Percentiles rank a stretch among this genome's conserved stretches.
Conservation (phyloP, 2,113 vertebrate species). For the Anoura caudifer region DNA sequence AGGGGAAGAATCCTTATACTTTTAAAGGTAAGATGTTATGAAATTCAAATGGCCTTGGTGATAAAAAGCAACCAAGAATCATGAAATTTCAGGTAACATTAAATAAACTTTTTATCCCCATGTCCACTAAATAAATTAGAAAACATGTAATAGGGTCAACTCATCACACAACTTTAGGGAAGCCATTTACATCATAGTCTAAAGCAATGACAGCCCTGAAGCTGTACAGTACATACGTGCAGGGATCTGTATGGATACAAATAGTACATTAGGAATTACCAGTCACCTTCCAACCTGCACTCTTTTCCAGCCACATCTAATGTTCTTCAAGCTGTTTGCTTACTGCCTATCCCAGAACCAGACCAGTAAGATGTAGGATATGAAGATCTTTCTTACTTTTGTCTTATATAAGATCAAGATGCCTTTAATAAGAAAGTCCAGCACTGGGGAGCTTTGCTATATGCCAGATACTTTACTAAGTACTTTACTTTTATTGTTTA, state of each 20-base stretch:
- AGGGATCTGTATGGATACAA: neutral
- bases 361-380: neutral
- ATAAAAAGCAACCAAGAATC: conserved; percentile 16
- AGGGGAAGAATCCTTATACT: neutral
- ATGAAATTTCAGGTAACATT: neutral
- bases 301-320: neutral
- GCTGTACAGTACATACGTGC: neutral
- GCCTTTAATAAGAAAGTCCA: neutral
- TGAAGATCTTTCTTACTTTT: neutral
- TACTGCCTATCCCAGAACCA: neutral
- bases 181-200: neutral
- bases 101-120: neutral
- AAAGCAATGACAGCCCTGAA: neutral
- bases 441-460: neutral
- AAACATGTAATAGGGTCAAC: neutral
- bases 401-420: neutral
- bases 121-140: neutral
- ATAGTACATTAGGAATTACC: neutral
- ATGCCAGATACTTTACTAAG: neutral
- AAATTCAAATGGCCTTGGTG: neutral
- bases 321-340: neutral
- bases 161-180: neutral
- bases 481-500: conserved; percentile 3
- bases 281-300: neutral
- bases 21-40: neutral